A percentile compares a stretch with the other conserved stretches of the same genome.
These are phyloP conservation scores for Ptyas mucosa DNA, from an alignment of 2,113 vertebrate species.

Conservation along the genomic window DNA sequence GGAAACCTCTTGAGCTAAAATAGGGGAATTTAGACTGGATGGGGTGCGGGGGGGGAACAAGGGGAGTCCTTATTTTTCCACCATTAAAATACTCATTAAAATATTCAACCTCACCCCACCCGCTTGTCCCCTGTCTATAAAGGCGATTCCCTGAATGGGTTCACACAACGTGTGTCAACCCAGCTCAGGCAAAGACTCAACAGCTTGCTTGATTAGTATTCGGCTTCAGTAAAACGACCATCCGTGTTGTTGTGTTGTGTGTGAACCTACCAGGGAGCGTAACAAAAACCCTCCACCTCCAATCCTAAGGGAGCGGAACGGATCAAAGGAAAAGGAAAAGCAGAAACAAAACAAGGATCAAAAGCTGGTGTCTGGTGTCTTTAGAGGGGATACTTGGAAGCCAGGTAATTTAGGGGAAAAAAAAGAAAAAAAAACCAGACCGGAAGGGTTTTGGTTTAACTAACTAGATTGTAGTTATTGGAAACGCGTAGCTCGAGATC, in stretches of 20 bases:
- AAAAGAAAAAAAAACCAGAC: background rate
- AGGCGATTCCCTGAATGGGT: background rate
- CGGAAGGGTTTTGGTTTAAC: background rate
- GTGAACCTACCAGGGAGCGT: background rate
- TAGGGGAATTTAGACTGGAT: background rate
- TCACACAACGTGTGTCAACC: background rate
- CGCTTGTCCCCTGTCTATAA: background rate
- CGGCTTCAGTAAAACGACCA: background rate
- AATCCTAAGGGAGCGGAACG: background rate
- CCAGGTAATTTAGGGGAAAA: background rate
- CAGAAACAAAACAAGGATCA: background rate
- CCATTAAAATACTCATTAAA: background rate
- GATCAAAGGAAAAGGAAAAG: background rate
- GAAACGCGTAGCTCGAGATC: no score
- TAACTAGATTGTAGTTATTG: background rate
- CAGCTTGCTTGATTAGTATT: background rate
- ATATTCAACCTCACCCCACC: background rate
- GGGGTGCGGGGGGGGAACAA: background rate
- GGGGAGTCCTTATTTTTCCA: background rate
- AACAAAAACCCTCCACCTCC: background rate
- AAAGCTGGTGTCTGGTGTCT: background rate
- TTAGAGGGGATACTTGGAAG: background rate
- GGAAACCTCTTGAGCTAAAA: background rate
- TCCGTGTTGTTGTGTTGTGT: background rate
- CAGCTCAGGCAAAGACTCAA: background rate